phyloP scores from a whole-genome alignment of 2,113 vertebrate species.

The Oplegnathus fasciatus region DNA sequence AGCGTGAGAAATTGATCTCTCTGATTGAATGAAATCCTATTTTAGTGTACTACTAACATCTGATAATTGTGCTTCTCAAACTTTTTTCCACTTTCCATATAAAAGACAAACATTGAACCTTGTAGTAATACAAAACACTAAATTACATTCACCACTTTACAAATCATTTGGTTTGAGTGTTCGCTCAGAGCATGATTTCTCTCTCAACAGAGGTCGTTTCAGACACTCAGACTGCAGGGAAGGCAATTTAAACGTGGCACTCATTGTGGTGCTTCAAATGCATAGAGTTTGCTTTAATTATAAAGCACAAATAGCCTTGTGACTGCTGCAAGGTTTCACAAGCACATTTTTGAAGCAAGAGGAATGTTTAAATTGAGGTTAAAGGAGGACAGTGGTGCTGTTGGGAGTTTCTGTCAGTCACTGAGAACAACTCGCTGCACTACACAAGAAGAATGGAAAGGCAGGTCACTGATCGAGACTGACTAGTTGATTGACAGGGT shows the following conservation, averaged over 20 bases:
- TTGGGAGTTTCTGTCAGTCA: conserved; percentile 1
- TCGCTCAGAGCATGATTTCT: conserved; percentile 14
- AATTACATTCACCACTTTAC: neutral
- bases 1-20: neutral
- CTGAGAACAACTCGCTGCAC: neutral
- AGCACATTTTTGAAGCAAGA: neutral
- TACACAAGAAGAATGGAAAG: neutral
- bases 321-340: conserved; percentile 17
- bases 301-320: conserved; percentile 45
- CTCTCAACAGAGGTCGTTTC: conserved; percentile 43
- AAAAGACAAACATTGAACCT: neutral
- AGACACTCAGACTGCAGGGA: conserved; percentile 6
- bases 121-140: neutral
- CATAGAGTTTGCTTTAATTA: conserved; percentile 60
- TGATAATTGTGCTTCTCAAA: neutral
- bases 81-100: neutral
- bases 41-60: neutral
- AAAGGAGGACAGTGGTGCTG: neutral
- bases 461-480: neutral
- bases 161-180: conserved; percentile 2
- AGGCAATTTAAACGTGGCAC: conserved; percentile 27
- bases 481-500: neutral
- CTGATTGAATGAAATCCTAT: neutral
- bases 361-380: conserved; percentile 21
- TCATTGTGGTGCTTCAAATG: conserved; percentile 47